Percentiles rank a stretch among this genome's conserved stretches.
Evolutionary conservation across 1,140 invertebrate species (phyloP).

Genomic region (Rhopalosiphum maidis): DNA sequence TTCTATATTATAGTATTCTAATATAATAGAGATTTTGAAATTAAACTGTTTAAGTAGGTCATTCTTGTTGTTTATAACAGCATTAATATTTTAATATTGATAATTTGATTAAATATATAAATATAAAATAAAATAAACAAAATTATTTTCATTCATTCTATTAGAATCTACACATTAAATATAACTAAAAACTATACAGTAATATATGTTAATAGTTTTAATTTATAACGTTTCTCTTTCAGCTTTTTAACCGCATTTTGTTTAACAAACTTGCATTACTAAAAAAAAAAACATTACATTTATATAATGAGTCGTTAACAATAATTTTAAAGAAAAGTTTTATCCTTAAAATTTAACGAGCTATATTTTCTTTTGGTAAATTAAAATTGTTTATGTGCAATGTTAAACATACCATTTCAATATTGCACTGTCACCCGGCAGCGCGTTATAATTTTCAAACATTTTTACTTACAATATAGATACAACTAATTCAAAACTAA

Average conservation of each 20-base stretch:
- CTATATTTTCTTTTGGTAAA: not conserved
- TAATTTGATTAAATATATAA: constrained; percentile 29
- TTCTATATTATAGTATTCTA: not conserved
- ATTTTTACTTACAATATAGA: not conserved
- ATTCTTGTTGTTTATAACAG: not conserved
- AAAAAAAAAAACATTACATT: not conserved
- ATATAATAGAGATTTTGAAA: constrained; percentile 1
- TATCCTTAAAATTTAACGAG: not conserved
- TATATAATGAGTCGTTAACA: not conserved
- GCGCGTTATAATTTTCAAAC: not conserved
- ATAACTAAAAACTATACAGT: not conserved
- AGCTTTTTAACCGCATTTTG: not conserved
- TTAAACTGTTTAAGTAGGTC: not conserved
- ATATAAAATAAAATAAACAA: not conserved
- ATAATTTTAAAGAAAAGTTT: not conserved
- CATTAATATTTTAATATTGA: constrained; percentile 2
- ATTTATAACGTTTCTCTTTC: not conserved
- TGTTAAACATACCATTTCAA: not conserved
- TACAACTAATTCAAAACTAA: not conserved
- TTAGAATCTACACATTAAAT: not conserved
- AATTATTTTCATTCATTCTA: not conserved
- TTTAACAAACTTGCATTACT: not conserved
- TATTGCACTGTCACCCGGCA: constrained; percentile 44
- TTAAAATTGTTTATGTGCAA: not conserved
- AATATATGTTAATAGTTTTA: not conserved